phyloP scores from a whole-genome alignment of 2,888 invertebrate genomes.

The Ormia ochracea region DNA sequence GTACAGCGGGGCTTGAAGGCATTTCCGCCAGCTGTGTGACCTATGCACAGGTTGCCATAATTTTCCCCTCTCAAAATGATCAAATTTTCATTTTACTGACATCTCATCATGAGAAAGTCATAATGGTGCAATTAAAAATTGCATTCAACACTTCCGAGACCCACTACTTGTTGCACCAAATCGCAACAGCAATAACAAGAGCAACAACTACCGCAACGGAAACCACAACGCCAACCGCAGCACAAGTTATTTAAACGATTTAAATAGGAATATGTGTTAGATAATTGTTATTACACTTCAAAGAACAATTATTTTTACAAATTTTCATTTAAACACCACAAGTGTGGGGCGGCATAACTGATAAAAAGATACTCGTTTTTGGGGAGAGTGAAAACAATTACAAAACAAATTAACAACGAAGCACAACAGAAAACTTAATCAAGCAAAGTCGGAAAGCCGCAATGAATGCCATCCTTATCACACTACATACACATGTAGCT shows the following conservation, averaged over 20 bases:
- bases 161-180: neutral
- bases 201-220: neutral
- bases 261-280: conserved; percentile 13
- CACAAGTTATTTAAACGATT: neutral
- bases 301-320: neutral
- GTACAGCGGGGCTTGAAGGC: no score
- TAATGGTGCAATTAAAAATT: no score
- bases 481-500: neutral
- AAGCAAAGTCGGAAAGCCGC: neutral
- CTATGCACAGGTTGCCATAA: no score
- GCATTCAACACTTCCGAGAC: no score
- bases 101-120: no score
- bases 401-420: conserved; percentile 1
- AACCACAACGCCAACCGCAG: conserved; percentile 23
- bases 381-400: conserved; percentile 10
- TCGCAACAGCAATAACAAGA: neutral
- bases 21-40: no score
- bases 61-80: no score
- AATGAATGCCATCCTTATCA: neutral
- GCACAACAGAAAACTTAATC: neutral
- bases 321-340: neutral
- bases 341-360: neutral
- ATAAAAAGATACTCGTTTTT: neutral
- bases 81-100: no score
- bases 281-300: conserved; percentile 23